Evolutionary conservation across 2,113 vertebrate species (phyloP).

Genomic region (Tautogolabrus adspersus): DNA sequence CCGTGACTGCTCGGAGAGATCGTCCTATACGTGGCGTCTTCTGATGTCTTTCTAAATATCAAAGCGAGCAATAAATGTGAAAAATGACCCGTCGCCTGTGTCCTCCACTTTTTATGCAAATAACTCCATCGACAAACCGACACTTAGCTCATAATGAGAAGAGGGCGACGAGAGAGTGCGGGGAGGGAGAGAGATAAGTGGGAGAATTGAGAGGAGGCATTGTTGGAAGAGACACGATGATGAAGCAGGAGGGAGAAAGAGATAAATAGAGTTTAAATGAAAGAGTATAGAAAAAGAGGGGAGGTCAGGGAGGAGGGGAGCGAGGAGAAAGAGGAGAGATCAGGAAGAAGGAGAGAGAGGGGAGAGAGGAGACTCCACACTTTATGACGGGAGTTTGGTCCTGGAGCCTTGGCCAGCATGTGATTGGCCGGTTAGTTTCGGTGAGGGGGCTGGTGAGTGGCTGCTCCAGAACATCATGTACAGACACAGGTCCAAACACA

Average conservation of each 20-base stretch:
- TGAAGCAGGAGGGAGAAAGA: conserved; percentile 38
- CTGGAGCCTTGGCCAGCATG: conserved; percentile 48
- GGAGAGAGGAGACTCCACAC: conserved; percentile 22
- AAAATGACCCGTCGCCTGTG: conserved; percentile 60
- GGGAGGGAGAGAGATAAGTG: conserved; percentile 58
- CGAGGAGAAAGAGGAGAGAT: conserved; percentile 9
- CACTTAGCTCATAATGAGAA: conserved; percentile 74
- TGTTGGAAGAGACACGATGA: conserved; percentile 58
- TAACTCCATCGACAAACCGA: conserved; percentile 68
- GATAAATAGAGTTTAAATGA: conserved; percentile 44
- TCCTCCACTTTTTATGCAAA: conserved; percentile 76
- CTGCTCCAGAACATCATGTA: conserved; percentile 72
- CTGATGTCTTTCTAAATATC: conserved; percentile 64
- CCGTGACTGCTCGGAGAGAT: conserved; percentile 20
- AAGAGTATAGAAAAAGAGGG: conserved; percentile 18
- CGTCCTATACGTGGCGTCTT: conserved; percentile 15
- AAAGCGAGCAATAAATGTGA: conserved; percentile 62
- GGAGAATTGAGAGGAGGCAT: conserved; percentile 67
- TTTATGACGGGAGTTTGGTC: conserved; percentile 39
- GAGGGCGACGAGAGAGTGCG: conserved; percentile 59
- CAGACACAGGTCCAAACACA: conserved; percentile 66
- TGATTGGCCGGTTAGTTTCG: conserved; percentile 45
- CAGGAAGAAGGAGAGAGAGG: conserved; percentile 61
- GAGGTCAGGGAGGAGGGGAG: conserved; percentile 18
- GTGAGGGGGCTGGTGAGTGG: conserved; percentile 66